Percentiles rank a stretch among this genome's conserved stretches.
Evolutionary conservation across 2,797 vertebrate genomes (phyloP).

Genomic region (Syngnathus rostellatus): DNA sequence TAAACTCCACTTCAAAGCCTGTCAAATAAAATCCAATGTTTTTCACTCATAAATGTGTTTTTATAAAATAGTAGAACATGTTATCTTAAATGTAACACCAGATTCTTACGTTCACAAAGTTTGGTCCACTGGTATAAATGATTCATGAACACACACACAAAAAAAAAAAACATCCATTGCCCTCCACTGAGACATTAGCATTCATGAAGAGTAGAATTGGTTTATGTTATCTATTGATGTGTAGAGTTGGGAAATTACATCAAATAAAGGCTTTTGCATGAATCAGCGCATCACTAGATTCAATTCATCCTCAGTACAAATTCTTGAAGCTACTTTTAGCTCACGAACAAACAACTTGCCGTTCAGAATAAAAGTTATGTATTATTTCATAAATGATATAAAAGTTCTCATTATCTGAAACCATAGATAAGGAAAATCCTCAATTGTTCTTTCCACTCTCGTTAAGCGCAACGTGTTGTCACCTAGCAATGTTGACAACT

Average conservation of each 20-base stretch:
- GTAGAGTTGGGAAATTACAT: background rate
- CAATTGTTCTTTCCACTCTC: background rate
- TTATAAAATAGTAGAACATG: background rate
- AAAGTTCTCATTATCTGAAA: background rate
- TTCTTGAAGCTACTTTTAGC: background rate
- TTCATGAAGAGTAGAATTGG: constrained; percentile 2
- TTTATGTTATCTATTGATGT: constrained; percentile 2
- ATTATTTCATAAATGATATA: background rate
- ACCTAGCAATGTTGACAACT: constrained; percentile 5
- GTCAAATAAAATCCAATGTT: background rate
- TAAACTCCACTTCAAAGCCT: background rate
- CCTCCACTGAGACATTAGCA: constrained; percentile 1
- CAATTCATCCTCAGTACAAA: background rate
- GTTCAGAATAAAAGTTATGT: background rate
- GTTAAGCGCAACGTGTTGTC: background rate
- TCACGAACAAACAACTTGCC: background rate
- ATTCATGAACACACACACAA: background rate
- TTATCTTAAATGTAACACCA: background rate
- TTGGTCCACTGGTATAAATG: background rate
- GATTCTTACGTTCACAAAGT: background rate
- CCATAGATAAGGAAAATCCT: background rate
- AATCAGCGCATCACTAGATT: background rate
- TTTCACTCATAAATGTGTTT: background rate
- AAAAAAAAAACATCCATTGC: background rate
- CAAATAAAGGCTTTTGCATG: constrained; percentile 2